Evolutionary conservation across 2,797 vertebrate species (phyloP), one percentile per base, ranked within the genome.

Genomic region (Helostoma temminkii): DNA sequence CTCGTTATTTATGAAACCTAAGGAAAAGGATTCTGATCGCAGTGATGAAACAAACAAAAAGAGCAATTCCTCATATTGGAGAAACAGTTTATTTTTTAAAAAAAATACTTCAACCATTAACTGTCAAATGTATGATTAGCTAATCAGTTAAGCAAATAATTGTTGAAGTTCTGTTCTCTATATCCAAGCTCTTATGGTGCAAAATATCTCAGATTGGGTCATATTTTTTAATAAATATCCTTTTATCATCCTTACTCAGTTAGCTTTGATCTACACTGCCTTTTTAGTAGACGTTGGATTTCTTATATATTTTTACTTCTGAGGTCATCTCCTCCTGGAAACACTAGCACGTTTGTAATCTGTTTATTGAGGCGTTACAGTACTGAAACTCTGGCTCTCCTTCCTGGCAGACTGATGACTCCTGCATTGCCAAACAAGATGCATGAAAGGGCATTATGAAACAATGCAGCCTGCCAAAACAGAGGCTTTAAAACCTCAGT

Each of bases 401-500:
- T 73, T 47, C 32, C 50, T n/a, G 2, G 49, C 63, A 58, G 46
- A 54, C 54, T 58, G 66, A 72, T 25, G 54, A 59, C 46, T 77
- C n/a, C 28, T 36, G 15, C 26, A 30, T 72, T 83, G 48, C 69
- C 48, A 47, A 81, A 83, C 55, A 22, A 56, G 69, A 30, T 15
- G 50, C 57, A 74, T 80, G 80, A 81, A 78, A 78, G 49, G 4
- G 22, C 9, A 45, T 88, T 86, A 80, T 39, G 63, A 80, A 86
- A 83, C 57, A 48, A 26, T 16, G 14, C 9, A 22, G 21, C 10
- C 43, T 11, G 81, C 81, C 84, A 86, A 74, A 57, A 68, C 67
- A 73, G 43, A 68, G 77, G 71, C 79, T 86, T 81, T 81, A 55
- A 45, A 34, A 62, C 19, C 50, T 58, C 11, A 0, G 8, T 25